Percentiles rank a stretch among this genome's conserved stretches.
These are phyloP conservation scores for Macrotis lagotis DNA, from an alignment of 2,113 vertebrate species.

Conservation along the genomic window DNA sequence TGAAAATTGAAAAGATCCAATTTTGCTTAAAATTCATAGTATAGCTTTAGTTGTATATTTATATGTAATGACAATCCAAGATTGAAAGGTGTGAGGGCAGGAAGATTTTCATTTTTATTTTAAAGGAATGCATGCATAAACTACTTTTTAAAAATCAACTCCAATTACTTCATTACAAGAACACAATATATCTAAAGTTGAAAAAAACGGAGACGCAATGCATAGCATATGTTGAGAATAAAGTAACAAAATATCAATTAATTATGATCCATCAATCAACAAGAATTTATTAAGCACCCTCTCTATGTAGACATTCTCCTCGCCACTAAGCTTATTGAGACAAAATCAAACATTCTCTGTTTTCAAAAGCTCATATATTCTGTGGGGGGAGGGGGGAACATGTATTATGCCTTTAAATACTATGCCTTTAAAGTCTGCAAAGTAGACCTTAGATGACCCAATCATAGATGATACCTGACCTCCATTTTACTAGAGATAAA, in stretches of 20 bases:
- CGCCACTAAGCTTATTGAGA: background rate
- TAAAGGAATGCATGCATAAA: background rate
- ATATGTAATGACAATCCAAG: background rate
- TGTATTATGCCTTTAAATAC: background rate
- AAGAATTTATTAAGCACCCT: background rate
- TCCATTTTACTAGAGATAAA: background rate
- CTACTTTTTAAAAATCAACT: conserved; percentile 1
- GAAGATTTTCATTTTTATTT: background rate
- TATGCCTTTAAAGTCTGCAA: background rate
- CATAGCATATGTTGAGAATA: background rate
- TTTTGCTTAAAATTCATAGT: conserved; percentile 30
- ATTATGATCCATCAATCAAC: background rate
- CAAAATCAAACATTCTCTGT: background rate
- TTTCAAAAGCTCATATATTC: background rate
- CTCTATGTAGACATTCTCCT: background rate
- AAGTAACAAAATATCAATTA: background rate
- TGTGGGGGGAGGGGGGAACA: background rate
- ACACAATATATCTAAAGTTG: background rate
- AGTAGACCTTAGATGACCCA: background rate
- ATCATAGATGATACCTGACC: background rate
- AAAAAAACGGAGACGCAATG: background rate
- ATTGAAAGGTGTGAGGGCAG: background rate
- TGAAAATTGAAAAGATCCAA: background rate
- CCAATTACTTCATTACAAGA: background rate
- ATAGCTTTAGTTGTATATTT: background rate